phyloP scores from a whole-genome alignment of 2,113 vertebrate species.

The Pandion haliaetus region DNA sequence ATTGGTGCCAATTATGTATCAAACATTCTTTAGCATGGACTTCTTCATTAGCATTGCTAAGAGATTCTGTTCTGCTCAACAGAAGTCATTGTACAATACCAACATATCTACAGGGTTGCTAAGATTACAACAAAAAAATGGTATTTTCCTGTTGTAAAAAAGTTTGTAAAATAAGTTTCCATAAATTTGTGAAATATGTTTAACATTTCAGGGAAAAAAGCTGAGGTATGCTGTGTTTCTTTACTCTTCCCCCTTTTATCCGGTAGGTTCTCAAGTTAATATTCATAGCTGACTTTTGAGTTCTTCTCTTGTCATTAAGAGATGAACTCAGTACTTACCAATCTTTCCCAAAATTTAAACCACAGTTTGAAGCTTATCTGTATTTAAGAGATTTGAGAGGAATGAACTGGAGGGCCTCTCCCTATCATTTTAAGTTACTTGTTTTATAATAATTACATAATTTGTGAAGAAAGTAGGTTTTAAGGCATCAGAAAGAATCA shows the following conservation, averaged over 20 bases:
- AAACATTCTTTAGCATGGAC: not conserved
- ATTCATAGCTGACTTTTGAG: not conserved
- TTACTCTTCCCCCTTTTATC: not conserved
- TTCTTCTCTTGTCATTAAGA: not conserved
- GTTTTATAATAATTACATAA: not conserved
- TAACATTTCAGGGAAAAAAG: not conserved
- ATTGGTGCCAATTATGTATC: not conserved
- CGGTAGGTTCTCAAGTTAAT: not conserved
- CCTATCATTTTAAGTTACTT: not conserved
- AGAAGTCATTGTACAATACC: not conserved
- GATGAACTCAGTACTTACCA: rapidly evolving
- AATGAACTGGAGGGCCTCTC: not conserved
- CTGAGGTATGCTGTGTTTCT: not conserved
- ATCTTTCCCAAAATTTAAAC: not conserved
- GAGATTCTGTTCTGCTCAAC: not conserved
- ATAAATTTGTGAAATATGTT: not conserved
- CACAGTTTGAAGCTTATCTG: not conserved
- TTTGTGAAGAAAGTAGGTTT: not conserved
- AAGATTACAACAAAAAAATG: not conserved
- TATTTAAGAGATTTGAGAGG: not conserved
- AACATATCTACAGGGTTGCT: not conserved
- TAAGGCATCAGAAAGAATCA: not conserved
- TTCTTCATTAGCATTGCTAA: not conserved
- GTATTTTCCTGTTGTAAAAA: not conserved
- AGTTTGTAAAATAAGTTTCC: not conserved